A percentile compares a stretch with the other conserved stretches of the same genome.
These are phyloP conservation scores for Pentamera pediparva DNA, from an alignment of 53 echinoderm and acorn worm species.

Conservation along the genomic window DNA sequence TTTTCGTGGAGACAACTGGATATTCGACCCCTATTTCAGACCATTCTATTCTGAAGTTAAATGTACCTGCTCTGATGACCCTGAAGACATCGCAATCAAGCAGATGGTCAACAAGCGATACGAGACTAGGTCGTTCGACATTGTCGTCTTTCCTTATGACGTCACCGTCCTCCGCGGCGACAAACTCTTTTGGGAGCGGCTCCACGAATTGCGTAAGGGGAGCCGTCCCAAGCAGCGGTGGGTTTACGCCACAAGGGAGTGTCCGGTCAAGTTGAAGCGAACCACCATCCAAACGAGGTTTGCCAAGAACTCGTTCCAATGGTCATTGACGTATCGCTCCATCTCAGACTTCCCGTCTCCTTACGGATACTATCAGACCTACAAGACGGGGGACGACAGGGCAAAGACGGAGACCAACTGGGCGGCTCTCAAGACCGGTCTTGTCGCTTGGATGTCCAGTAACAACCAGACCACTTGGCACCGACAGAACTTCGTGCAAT, in stretches of 20 bases:
- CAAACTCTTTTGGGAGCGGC: constrained; percentile 18
- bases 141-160: constrained; percentile 26
- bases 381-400: no score
- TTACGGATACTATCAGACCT: constrained; percentile 1
- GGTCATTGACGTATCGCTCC: constrained; percentile 18
- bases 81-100: background rate
- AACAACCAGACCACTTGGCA: constrained; percentile 18
- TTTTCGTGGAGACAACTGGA: constrained; percentile 20
- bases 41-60: constrained; percentile 13
- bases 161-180: constrained; percentile 23
- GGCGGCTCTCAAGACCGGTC: background rate
- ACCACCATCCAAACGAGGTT: background rate
- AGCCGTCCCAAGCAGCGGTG: background rate
- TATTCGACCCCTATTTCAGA: constrained; percentile 14
- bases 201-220: constrained; percentile 1
- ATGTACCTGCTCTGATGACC: background rate
- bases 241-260: constrained; percentile 27
- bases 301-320: constrained; percentile 3
- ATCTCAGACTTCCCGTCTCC: constrained; percentile 27
- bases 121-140: constrained; percentile 6
- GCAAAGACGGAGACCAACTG: background rate
- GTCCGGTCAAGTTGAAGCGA: constrained; percentile 4
- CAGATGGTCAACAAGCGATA: constrained; percentile 7
- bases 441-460: constrained; percentile 32
- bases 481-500: background rate